Percentiles rank a stretch among this genome's conserved stretches.
These are phyloP conservation scores for Archilochus colubris DNA, from an alignment of 2,113 vertebrate species.

Conservation along the genomic window DNA sequence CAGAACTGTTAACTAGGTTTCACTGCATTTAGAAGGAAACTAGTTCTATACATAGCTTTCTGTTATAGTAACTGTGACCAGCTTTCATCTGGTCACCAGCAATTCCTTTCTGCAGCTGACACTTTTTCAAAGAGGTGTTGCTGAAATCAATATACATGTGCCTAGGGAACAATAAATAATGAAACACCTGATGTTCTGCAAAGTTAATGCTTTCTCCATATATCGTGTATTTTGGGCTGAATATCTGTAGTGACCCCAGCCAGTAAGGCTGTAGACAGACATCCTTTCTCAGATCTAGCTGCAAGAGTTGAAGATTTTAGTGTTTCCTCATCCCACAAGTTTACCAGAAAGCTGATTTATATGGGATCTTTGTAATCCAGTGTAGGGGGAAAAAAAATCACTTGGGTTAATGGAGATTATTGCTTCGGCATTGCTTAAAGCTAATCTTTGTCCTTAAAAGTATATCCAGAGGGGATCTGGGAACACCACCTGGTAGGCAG, in stretches of 20 bases:
- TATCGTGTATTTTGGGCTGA: not conserved
- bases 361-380: not conserved
- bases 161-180: constrained; percentile 25
- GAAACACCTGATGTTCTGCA: constrained; percentile 25
- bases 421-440: not conserved
- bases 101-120: constrained; percentile 43
- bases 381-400: not conserved
- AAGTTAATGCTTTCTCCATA: not conserved
- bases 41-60: not conserved
- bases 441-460: not conserved
- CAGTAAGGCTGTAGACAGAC: not conserved
- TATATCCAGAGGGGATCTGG: not conserved
- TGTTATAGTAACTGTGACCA: not conserved
- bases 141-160: not conserved
- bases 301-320: not conserved
- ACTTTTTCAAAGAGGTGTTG: constrained; percentile 27
- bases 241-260: not conserved
- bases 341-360: not conserved
- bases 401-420: not conserved
- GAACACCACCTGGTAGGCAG: constrained; percentile 22
- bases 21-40: not conserved
- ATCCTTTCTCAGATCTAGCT: constrained; percentile 10
- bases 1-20: not conserved
- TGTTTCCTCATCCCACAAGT: not conserved
- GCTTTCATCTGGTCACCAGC: not conserved